These are phyloP conservation scores for Phengaris arion DNA, from an alignment of 2,888 invertebrate species.

Conservation along the genomic window DNA sequence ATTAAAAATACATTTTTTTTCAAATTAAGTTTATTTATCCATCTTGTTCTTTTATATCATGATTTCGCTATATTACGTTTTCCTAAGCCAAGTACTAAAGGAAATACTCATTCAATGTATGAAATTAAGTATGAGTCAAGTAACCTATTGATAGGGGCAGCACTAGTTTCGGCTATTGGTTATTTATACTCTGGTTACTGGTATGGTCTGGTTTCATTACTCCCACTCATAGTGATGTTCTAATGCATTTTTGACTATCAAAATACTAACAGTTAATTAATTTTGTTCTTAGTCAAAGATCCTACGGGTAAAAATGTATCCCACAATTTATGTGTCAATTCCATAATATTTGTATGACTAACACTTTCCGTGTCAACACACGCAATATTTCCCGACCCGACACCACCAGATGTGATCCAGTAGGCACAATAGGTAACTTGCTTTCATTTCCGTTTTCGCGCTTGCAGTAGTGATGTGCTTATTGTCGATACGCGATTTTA, in stretches of 20 bases:
- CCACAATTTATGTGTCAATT: neutral
- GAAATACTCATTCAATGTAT: too few relatives aligned
- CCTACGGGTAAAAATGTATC: neutral
- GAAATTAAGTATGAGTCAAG: too few relatives aligned
- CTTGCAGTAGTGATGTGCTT: neutral
- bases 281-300: neutral
- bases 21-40: too few relatives aligned
- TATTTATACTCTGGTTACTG: too few relatives aligned
- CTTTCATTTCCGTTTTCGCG: slow-evolving; percentile 45
- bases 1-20: too few relatives aligned
- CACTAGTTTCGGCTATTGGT: neutral
- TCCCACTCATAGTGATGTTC: neutral
- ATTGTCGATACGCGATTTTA: neutral
- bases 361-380: slow-evolving; percentile 5
- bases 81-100: too few relatives aligned
- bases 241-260: too few relatives aligned
- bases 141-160: neutral
- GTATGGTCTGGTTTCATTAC: neutral
- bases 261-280: too few relatives aligned
- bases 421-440: slow-evolving; percentile 47
- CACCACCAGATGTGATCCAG: slow-evolving; percentile 16
- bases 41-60: too few relatives aligned
- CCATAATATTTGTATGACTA: slow-evolving; percentile 8
- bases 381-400: slow-evolving; percentile 19
- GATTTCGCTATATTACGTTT: too few relatives aligned